Percentiles rank a stretch among this genome's conserved stretches.
These are phyloP conservation scores for Eufriesea mexicana DNA, from an alignment of 1,140 invertebrate species.

Conservation along the genomic window DNA sequence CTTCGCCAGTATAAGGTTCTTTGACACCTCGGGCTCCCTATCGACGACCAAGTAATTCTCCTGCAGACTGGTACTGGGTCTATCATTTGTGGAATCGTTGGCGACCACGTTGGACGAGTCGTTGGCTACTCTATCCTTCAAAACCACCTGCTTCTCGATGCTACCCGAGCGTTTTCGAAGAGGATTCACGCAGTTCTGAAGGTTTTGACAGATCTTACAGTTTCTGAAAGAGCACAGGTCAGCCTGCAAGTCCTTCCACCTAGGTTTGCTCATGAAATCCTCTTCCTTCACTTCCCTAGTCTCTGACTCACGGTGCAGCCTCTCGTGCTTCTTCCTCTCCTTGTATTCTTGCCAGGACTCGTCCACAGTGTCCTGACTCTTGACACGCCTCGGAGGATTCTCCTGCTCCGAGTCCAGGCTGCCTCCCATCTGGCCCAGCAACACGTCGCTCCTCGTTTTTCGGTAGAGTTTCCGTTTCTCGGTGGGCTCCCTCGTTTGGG, in stretches of 20 bases:
- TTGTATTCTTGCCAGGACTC: constrained; percentile 77
- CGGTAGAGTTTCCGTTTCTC: constrained; percentile 72
- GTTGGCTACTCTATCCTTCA: background rate
- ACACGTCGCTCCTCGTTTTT: constrained; percentile 76
- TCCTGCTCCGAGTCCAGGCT: constrained; percentile 60
- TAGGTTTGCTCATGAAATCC: constrained; percentile 76
- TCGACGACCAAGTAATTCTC: constrained; percentile 72
- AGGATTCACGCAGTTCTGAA: constrained; percentile 59
- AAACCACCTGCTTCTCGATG: background rate
- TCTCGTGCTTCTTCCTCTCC: constrained; percentile 72
- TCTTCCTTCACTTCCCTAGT: constrained; percentile 58
- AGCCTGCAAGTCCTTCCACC: constrained; percentile 73
- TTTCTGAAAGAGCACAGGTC: constrained; percentile 55
- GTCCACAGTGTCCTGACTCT: constrained; percentile 71
- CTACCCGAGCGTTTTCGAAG: constrained; percentile 5
- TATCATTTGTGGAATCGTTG: constrained; percentile 33
- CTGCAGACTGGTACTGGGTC: constrained; percentile 70
- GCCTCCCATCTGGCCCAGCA: constrained; percentile 56
- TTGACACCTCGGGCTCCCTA: background rate
- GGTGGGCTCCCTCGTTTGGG: constrained; percentile 43
- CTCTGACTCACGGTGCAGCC: constrained; percentile 53
- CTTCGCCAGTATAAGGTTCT: constrained; percentile 12
- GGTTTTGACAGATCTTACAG: constrained; percentile 73
- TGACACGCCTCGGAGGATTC: constrained; percentile 60
- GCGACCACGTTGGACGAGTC: background rate